These are phyloP conservation scores for Allophyes oxyacanthae DNA, from an alignment of 2,888 invertebrate species.

Conservation along the genomic window DNA sequence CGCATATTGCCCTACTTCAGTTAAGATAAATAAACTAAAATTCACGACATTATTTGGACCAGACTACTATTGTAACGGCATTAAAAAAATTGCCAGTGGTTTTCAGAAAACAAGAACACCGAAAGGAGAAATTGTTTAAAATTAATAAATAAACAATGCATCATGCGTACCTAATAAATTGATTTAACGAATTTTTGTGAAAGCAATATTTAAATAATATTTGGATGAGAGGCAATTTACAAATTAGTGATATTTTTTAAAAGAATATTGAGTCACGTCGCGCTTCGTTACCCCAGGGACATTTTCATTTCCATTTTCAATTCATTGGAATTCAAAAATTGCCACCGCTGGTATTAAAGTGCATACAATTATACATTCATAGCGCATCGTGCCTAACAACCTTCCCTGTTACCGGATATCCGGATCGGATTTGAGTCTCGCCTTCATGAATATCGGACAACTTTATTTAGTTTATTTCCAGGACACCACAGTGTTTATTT, in stretches of 20 bases:
- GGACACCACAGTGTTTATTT: constrained; percentile 1
- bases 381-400: constrained; percentile 23
- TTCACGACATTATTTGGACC: too few relatives aligned
- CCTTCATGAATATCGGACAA: constrained; percentile 42
- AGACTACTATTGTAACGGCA: too few relatives aligned
- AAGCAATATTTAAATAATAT: neutral
- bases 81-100: too few relatives aligned
- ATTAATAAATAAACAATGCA: too few relatives aligned
- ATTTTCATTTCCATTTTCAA: constrained; percentile 1
- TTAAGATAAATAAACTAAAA: too few relatives aligned
- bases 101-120: too few relatives aligned
- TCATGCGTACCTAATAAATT: too few relatives aligned
- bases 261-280: neutral
- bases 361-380: constrained; percentile 43
- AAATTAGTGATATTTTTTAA: too few relatives aligned
- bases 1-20: too few relatives aligned
- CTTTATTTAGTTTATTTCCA: constrained; percentile 41
- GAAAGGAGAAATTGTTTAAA: too few relatives aligned
- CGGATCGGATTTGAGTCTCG: constrained; percentile 24
- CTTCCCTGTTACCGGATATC: constrained; percentile 38
- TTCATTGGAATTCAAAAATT: constrained; percentile 19
- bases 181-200: too few relatives aligned
- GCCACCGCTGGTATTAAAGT: constrained; percentile 31
- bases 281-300: neutral
- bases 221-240: neutral